Conservation (phyloP, 2,797 vertebrate species). For the Hephaestus fuliginosus region DNA sequence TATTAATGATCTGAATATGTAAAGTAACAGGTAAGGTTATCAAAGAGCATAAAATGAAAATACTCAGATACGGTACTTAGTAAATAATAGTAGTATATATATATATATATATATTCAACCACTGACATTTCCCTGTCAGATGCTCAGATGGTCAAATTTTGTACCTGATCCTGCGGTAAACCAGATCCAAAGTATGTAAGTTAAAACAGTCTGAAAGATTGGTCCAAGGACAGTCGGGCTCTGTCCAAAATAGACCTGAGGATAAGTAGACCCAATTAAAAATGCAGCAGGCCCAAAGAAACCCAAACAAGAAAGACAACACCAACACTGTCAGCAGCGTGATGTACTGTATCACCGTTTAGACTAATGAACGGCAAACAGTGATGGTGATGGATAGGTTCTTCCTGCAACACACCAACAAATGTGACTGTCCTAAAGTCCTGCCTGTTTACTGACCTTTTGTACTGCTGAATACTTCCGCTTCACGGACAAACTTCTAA, state of each 20-base stretch:
- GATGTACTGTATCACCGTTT: not conserved
- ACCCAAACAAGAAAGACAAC: not conserved
- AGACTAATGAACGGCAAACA: not conserved
- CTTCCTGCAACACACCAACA: not conserved
- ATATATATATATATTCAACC: too few relatives aligned
- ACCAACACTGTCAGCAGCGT: too few relatives aligned
- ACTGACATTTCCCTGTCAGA: too few relatives aligned
- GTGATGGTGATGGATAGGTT: not conserved
- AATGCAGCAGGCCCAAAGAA: not conserved
- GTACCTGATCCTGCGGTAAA: not conserved
- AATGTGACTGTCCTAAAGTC: not conserved
- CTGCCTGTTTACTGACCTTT: not conserved
- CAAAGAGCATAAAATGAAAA: too few relatives aligned
- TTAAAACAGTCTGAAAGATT: not conserved
- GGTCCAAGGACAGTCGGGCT: not conserved
- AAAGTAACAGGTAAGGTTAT: too few relatives aligned
- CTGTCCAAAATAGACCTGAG: not conserved
- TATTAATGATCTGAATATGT: too few relatives aligned
- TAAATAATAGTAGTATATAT: too few relatives aligned
- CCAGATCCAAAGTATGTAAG: not conserved
- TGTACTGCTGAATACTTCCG: not conserved
- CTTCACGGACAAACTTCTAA: not conserved
- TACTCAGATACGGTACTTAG: too few relatives aligned
- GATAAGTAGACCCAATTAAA: not conserved
- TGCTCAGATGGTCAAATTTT: not conserved